phyloP scores from a whole-genome alignment of 2,888 invertebrate species.

The Plagodis dolabraria region DNA sequence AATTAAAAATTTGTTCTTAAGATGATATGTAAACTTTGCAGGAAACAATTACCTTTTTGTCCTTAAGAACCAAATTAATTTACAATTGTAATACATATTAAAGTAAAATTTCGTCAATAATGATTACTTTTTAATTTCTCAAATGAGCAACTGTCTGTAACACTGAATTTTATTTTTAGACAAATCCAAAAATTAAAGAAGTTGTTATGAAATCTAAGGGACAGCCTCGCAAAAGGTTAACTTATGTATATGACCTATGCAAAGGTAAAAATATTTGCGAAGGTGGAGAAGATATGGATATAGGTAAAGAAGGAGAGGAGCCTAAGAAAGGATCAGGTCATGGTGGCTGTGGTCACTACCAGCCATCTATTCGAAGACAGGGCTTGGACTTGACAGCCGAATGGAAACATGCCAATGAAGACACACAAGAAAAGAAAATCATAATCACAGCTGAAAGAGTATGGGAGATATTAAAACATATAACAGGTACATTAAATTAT shows the following conservation, averaged over 20 bases:
- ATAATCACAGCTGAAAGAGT: slow-evolving; percentile 97
- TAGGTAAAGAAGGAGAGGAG: slow-evolving; percentile 91
- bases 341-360: slow-evolving; percentile 99
- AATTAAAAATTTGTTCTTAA: no score
- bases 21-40: no score
- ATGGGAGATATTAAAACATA: slow-evolving; percentile 98
- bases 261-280: slow-evolving; percentile 99
- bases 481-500: slow-evolving; percentile 82
- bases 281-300: slow-evolving; percentile 99
- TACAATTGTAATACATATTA: no score
- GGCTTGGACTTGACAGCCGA: slow-evolving; percentile 98
- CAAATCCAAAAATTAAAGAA: slow-evolving; percentile 96
- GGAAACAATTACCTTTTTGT: no score
- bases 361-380: slow-evolving; percentile 94
- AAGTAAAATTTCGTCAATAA: no score
- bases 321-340: slow-evolving; percentile 87
- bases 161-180: slow-evolving; percentile 77
- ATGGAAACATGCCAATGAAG: slow-evolving; percentile 99
- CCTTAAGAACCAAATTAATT: no score
- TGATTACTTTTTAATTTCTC: no score
- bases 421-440: slow-evolving; percentile 98
- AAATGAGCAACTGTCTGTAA: no score
- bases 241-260: slow-evolving; percentile 98
- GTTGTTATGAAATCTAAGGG: slow-evolving; percentile 98
- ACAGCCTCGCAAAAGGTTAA: slow-evolving; percentile 96